Evolutionary conservation across 2,797 vertebrate genomes (phyloP).

Genomic region (Lepus oiostolus): DNA sequence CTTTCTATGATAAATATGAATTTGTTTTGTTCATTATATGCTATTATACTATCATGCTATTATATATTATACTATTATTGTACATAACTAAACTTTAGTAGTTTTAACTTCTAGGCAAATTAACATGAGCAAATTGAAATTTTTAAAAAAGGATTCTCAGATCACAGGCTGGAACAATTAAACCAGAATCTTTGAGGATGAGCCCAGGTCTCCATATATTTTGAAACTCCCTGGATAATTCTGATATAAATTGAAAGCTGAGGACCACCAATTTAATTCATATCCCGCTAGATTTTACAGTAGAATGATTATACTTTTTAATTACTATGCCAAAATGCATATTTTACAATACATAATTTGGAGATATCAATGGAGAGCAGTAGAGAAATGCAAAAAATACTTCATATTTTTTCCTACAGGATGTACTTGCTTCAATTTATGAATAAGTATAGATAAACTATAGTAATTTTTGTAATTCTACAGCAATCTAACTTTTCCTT

Average conservation of each 20-base stretch:
- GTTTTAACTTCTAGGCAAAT: not conserved
- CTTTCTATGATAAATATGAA: not conserved
- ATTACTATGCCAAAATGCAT: not conserved
- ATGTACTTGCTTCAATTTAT: not conserved
- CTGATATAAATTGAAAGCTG: conserved; percentile 44
- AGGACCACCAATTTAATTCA: conserved; percentile 30
- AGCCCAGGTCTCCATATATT: not conserved
- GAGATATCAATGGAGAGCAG: not conserved
- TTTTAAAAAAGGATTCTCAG: not conserved
- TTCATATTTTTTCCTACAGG: not conserved
- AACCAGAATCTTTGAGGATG: not conserved
- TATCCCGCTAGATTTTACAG: not conserved
- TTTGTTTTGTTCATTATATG: not conserved
- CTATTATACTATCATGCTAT: no score
- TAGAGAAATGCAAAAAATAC: not conserved
- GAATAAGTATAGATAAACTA: not conserved
- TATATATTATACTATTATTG: no score
- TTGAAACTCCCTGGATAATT: not conserved
- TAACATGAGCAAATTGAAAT: conserved; percentile 3
- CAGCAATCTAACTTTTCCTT: conserved; percentile 35
- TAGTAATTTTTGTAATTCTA: conserved; percentile 38
- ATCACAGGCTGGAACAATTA: not conserved
- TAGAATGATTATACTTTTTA: conserved; percentile 34
- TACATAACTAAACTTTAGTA: not conserved
- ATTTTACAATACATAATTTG: conserved; percentile 46